phyloP scores from a whole-genome alignment of 2,797 vertebrate species.

The Rhinatrema bivittatum region DNA sequence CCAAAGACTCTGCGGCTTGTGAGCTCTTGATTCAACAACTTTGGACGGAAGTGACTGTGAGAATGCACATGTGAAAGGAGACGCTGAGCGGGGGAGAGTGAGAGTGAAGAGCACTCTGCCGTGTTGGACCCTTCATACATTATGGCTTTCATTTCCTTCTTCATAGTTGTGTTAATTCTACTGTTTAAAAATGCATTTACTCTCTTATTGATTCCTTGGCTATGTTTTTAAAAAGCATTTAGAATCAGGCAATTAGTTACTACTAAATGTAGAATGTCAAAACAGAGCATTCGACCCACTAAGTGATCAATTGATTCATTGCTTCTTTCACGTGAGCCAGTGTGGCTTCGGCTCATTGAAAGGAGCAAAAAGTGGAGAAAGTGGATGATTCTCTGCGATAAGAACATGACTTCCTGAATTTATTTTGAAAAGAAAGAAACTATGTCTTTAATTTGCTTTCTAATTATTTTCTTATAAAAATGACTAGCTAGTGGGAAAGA shows the following conservation, averaged over 20 bases:
- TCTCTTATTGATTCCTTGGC: constrained; percentile 73
- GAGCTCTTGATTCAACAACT: too few relatives aligned
- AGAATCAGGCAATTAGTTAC: constrained; percentile 85
- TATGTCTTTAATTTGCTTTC: constrained; percentile 25
- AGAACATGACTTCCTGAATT: constrained; percentile 29
- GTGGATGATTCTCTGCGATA: too few relatives aligned
- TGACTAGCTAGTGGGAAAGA: constrained; percentile 25
- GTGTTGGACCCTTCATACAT: background rate
- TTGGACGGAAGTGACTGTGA: too few relatives aligned
- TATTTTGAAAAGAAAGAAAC: constrained; percentile 15
- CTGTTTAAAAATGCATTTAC: constrained; percentile 52
- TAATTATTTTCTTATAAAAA: constrained; percentile 44
- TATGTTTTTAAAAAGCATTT: constrained; percentile 87
- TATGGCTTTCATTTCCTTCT: constrained; percentile 14
- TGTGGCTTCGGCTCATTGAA: constrained; percentile 16
- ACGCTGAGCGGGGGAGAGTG: too few relatives aligned
- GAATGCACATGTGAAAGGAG: too few relatives aligned
- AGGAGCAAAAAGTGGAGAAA: constrained; percentile 24
- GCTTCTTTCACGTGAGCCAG: constrained; percentile 44
- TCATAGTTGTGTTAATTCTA: constrained; percentile 20
- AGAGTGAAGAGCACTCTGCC: constrained; percentile 12
- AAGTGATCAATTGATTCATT: constrained; percentile 82
- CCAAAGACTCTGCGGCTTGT: too few relatives aligned
- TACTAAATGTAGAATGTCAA: constrained; percentile 90
- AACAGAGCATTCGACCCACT: constrained; percentile 72